A percentile compares a stretch with the other conserved stretches of the same genome.
phyloP scores from a whole-genome alignment of 2,888 invertebrate species.

The Kryphioiulus occultus region DNA sequence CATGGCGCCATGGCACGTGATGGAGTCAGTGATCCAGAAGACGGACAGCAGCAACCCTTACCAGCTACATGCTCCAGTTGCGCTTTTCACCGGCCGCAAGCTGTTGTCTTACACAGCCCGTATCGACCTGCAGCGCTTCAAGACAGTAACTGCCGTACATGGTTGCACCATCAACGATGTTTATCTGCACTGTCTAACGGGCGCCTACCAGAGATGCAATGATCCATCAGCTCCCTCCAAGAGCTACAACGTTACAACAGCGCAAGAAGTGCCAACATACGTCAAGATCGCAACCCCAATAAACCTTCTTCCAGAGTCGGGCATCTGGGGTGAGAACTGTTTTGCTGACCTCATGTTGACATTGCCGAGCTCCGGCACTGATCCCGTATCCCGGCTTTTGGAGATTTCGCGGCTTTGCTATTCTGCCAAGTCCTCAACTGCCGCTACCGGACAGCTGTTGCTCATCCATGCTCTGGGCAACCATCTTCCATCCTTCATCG shows the following conservation, averaged over 20 bases:
- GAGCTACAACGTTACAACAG: not conserved
- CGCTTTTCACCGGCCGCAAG: not conserved
- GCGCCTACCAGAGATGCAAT: not conserved
- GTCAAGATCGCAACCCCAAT: not conserved
- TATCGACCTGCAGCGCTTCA: not conserved
- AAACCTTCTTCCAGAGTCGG: not conserved
- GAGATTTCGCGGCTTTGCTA: not conserved
- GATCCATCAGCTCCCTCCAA: not conserved
- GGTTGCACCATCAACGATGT: constrained; percentile 15
- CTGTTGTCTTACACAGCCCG: not conserved
- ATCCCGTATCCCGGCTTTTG: not conserved
- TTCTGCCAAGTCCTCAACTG: not conserved
- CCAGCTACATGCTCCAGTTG: not conserved
- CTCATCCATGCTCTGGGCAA: not conserved
- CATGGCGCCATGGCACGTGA: constrained; percentile 8
- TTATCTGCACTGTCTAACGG: not conserved
- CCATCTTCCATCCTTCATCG: not conserved
- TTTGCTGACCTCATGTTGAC: constrained; percentile 13
- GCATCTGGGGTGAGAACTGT: not conserved
- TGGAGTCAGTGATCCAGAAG: not conserved
- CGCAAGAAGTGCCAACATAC: not conserved
- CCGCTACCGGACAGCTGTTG: not conserved
- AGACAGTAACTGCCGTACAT: not conserved
- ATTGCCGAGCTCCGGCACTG: not conserved
- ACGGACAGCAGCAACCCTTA: not conserved